A percentile compares a stretch with the other conserved stretches of the same genome.
These are phyloP conservation scores for Lateolabrax maculatus DNA, from an alignment of 2,797 vertebrate species.

Conservation along the genomic window DNA sequence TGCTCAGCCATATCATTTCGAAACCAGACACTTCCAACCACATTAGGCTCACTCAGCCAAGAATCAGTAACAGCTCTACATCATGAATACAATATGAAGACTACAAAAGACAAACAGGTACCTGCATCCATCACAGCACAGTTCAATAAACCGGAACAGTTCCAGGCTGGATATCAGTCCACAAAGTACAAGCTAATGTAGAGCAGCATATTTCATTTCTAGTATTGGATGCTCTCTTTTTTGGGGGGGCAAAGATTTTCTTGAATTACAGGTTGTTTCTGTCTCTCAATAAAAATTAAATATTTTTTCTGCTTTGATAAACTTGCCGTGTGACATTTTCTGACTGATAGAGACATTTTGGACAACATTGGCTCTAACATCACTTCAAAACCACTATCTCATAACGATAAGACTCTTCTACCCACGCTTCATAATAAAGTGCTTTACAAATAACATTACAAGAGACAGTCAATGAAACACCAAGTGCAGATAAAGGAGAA, in stretches of 20 bases:
- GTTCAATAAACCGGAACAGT: conserved; percentile 18
- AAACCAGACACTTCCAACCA: conserved; percentile 29
- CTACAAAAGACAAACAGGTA: conserved; percentile 16
- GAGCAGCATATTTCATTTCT: not conserved
- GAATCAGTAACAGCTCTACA: conserved; percentile 15
- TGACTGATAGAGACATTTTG: not conserved
- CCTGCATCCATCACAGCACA: conserved; percentile 20
- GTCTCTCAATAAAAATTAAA: not conserved
- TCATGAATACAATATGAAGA: conserved; percentile 28
- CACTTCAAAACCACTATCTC: not conserved
- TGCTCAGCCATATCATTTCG: conserved; percentile 20
- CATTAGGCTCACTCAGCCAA: conserved; percentile 2
- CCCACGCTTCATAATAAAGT: conserved; percentile 3
- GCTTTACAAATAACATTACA: conserved; percentile 1
- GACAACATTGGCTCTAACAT: not conserved
- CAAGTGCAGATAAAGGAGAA: not conserved
- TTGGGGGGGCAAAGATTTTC: not conserved
- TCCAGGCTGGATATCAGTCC: not conserved
- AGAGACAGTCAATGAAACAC: conserved; percentile 17
- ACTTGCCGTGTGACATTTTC: conserved; percentile 6
- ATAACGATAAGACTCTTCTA: not conserved
- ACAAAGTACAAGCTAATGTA: not conserved
- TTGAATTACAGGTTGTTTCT: not conserved
- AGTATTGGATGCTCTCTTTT: not conserved
- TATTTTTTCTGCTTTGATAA: not conserved